Base-by-base conservation (phyloP, 2,888 invertebrate species). In the Griposia aprilina region DNA sequence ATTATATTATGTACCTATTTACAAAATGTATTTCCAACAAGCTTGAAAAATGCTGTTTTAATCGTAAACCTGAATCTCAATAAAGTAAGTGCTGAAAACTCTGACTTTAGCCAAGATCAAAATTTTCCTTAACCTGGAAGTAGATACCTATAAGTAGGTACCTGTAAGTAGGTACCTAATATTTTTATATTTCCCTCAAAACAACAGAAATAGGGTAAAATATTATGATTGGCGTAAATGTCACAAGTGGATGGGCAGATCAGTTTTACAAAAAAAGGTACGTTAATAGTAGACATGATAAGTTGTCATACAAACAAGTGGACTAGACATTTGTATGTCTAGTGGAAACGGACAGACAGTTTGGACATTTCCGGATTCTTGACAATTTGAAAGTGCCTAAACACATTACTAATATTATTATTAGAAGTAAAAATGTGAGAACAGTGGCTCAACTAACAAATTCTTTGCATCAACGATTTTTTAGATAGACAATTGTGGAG, bases 191-290 rank as follows among this genome's bases (percentile, higher is more conserved):
- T 71, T 36, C 17, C 17, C 45, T 8, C n/a, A 15, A 26, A 57
- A 59, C 68, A 57, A 6, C 59, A 69, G 63, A 87, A 80, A 75
- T 80, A 72, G 80, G 63, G 5, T 78, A 71, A 75, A 76, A 70
- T 74, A 75, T 78, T 83, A 73, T 85, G 81, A 81, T 65, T 85
- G 81, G 76, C 85, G 63, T 81, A 73, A 77, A 60, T 77, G 83
- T 82, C 74, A 81, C 76, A 48, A 67, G 48, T 66, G 78, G 69
- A 65, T 45, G 63, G 55, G n/a, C 67, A 71, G 50, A 66, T 77
- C 69, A 70, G 72, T 57, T 82, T 70, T 48, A 76, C 52, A 45
- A 8, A 45, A 45, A 45, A 45, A 45, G 45, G 45, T 45, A 45
- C 8, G 71, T 86, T 72, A n/a, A n/a, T 72, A 65, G 48, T 77